These are phyloP conservation scores for Belgica antarctica DNA, from an alignment of 2,888 invertebrate species.

Conservation along the genomic window DNA sequence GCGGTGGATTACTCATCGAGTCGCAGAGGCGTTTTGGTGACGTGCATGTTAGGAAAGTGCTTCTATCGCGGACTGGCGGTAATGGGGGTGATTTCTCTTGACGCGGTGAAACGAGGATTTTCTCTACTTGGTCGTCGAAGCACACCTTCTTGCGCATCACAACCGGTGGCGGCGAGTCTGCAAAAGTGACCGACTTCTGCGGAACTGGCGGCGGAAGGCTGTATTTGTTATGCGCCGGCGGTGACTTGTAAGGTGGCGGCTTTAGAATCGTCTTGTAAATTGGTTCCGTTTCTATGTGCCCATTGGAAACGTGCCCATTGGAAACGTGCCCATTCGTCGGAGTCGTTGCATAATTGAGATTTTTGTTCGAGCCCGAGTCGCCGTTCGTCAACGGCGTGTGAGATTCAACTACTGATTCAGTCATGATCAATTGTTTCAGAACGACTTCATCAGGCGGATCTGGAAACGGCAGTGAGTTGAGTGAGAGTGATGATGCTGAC, in stretches of 20 bases:
- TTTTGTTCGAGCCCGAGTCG: neutral
- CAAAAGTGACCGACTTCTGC: conserved; percentile 54
- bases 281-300: conserved; percentile 46
- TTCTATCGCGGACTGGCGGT: conserved; percentile 75
- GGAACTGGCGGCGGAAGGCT: conserved; percentile 43
- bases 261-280: conserved; percentile 48
- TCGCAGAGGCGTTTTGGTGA: conserved; percentile 75
- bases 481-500: conserved; percentile 64
- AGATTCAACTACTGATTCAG: conserved; percentile 57
- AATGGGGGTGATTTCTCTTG: conserved; percentile 56
- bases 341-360: conserved; percentile 46
- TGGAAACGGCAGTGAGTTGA: conserved; percentile 79
- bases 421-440: conserved; percentile 57
- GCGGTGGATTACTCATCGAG: conserved; percentile 70
- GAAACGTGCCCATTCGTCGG: conserved; percentile 18
- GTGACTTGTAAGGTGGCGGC: conserved; percentile 54
- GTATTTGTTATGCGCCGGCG: conserved; percentile 47
- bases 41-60: conserved; percentile 70
- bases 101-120: conserved; percentile 48
- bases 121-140: conserved; percentile 52
- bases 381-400: conserved; percentile 61
- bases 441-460: conserved; percentile 60
- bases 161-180: conserved; percentile 53
- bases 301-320: conserved; percentile 45
- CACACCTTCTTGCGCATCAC: conserved; percentile 55